phyloP scores from a whole-genome alignment of 2,888 invertebrate genomes.

The Blastobasis adustella region DNA sequence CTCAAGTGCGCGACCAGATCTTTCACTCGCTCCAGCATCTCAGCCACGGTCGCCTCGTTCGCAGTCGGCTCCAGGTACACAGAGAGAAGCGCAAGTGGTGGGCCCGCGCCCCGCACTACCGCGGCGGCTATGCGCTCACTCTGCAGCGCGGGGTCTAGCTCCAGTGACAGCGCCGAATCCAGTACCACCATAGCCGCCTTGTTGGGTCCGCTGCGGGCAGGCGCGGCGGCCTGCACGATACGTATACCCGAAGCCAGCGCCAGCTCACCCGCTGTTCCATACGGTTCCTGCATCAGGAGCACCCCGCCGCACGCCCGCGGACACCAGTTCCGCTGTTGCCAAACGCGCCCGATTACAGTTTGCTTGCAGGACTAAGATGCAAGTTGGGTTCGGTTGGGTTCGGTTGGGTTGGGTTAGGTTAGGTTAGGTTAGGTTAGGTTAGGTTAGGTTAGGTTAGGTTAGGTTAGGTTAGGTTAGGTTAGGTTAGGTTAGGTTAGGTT shows the following conservation, averaged over 20 bases:
- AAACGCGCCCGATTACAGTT: background rate
- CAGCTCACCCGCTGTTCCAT: background rate
- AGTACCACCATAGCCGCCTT: background rate
- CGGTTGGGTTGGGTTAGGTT: no score
- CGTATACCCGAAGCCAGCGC: background rate
- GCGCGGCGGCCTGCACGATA: background rate
- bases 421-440: no score
- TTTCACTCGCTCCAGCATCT: background rate
- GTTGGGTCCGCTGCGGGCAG: background rate
- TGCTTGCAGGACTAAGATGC: background rate
- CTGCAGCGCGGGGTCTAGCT: background rate
- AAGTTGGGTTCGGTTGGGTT: no score
- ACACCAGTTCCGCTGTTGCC: background rate
- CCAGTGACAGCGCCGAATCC: background rate
- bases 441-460: no score
- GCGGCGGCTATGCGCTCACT: background rate
- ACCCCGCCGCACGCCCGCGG: background rate
- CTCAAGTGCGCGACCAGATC: background rate
- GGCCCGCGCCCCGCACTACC: background rate
- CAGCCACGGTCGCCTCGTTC: background rate
- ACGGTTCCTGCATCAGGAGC: background rate
- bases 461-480: no score
- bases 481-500: no score
- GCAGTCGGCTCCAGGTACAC: background rate
- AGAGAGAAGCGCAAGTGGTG: background rate